Evolutionary conservation across 2,888 invertebrate genomes (phyloP).

Genomic region (Chironomus tentans): DNA sequence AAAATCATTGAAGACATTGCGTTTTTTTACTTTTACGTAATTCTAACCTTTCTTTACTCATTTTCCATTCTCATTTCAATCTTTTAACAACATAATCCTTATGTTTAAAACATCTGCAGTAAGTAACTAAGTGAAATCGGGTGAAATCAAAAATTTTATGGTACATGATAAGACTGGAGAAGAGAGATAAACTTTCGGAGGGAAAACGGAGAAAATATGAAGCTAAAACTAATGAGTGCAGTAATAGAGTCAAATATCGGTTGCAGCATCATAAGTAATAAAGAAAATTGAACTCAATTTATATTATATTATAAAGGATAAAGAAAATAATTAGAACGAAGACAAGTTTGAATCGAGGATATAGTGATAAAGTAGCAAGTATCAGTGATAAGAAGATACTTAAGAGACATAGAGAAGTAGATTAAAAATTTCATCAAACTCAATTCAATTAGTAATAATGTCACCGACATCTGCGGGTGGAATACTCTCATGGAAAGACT

Average conservation of each 20-base stretch:
- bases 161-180: neutral
- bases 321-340: neutral
- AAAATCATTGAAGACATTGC: too few species aligned
- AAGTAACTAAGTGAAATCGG: neutral
- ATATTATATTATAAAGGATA: neutral
- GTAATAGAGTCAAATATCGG: neutral
- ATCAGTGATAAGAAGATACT: neutral
- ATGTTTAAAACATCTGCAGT: neutral
- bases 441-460: conserved; percentile 20
- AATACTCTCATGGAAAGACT: neutral
- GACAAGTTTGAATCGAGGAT: too few species aligned
- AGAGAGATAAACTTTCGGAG: neutral
- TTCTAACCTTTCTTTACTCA: too few species aligned
- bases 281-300: neutral
- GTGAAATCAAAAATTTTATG: too few species aligned
- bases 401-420: neutral
- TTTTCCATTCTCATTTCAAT: neutral
- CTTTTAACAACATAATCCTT: neutral
- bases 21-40: too few species aligned
- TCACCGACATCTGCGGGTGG: conserved; percentile 22
- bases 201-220: neutral
- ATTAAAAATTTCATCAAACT: neutral
- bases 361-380: neutral
- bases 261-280: neutral
- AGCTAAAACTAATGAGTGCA: neutral